A percentile compares a stretch with the other conserved stretches of the same genome.
phyloP scores from a whole-genome alignment of 2,797 vertebrate genomes.

The Erethizon dorsatum region DNA sequence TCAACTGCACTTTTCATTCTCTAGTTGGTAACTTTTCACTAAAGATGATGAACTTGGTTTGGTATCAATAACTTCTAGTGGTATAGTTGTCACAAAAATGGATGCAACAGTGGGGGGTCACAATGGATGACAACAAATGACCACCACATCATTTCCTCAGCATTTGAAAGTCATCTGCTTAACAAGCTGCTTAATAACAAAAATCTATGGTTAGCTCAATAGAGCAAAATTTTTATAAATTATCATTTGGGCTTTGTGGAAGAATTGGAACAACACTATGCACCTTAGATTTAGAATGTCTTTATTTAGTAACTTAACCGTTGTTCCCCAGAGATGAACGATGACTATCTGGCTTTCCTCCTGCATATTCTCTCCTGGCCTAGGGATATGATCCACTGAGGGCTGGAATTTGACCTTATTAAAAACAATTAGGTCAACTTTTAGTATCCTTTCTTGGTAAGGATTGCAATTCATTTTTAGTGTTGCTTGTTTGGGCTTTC shows the following conservation, averaged over 20 bases:
- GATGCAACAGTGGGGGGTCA: neutral
- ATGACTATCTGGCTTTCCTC: neutral
- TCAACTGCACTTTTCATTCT: neutral
- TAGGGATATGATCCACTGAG: neutral
- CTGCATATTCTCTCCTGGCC: neutral
- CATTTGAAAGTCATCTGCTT: slow-evolving; percentile 54
- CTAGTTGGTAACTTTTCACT: slow-evolving; percentile 20
- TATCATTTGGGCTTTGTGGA: neutral
- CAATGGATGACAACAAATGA: neutral
- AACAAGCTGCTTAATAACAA: slow-evolving; percentile 45
- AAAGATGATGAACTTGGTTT: neutral
- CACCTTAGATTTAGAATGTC: neutral
- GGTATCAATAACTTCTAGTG: slow-evolving; percentile 16
- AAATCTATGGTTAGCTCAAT: neutral
- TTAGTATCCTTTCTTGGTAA: neutral
- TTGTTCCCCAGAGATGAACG: neutral
- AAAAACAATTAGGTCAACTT: neutral
- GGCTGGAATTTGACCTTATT: neutral
- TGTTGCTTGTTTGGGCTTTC: neutral
- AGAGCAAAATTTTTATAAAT: neutral
- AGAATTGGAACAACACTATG: neutral
- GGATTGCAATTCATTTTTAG: neutral
- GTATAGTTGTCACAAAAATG: neutral
- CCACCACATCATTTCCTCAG: neutral
- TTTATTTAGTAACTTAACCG: neutral